A percentile compares a stretch with the other conserved stretches of the same genome.
Conservation (phyloP, 23 tunicate genomes). For the Oikopleura vanhoeffeni region DNA sequence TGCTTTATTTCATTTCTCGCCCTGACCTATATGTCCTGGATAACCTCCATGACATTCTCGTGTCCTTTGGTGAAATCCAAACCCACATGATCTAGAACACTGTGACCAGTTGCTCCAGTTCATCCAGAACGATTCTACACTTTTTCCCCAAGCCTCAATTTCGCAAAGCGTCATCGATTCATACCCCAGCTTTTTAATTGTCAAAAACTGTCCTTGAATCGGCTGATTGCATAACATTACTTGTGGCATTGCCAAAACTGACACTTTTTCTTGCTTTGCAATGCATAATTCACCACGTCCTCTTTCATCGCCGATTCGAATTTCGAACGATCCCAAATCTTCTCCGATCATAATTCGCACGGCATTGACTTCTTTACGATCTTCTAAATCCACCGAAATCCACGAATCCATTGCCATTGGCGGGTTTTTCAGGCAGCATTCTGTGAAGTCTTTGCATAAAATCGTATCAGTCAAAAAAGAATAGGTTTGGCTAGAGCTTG, state of each 20-base stretch:
- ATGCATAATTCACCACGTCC: not conserved
- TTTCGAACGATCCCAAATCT: not conserved
- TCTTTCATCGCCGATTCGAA: not conserved
- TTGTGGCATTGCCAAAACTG: not conserved
- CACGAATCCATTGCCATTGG: not conserved
- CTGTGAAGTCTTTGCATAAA: not conserved
- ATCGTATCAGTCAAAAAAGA: not conserved
- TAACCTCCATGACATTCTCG: not conserved
- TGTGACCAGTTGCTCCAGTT: not conserved
- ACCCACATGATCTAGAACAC: not conserved
- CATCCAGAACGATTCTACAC: not conserved
- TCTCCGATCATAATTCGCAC: constrained; percentile 11
- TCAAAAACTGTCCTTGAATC: not conserved
- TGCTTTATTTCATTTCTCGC: no score
- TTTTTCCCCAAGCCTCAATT: not conserved
- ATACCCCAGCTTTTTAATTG: not conserved
- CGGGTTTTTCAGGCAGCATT: not conserved
- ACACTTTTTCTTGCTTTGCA: not conserved
- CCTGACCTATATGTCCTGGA: not conserved
- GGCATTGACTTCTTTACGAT: not conserved
- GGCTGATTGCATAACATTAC: not conserved
- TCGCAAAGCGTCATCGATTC: not conserved
- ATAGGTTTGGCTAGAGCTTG: not conserved
- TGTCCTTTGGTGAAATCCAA: not conserved
- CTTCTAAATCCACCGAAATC: not conserved